These are phyloP conservation scores for Drosophila kambysellisi DNA, from an alignment of 2,888 invertebrate species.

Conservation along the genomic window DNA sequence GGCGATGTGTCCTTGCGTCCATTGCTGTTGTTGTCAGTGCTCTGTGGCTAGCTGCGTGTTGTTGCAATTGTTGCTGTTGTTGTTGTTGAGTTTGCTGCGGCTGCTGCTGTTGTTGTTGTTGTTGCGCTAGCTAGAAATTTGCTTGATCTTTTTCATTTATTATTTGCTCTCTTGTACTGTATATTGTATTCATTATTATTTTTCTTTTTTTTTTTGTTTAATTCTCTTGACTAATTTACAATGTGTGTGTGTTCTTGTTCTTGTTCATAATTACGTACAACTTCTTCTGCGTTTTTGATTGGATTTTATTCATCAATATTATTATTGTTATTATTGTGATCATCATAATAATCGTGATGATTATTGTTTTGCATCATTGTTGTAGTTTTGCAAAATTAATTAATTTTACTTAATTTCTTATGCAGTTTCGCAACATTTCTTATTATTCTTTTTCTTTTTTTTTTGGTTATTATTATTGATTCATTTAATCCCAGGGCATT, in stretches of 20 bases:
- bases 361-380: constrained; percentile 37
- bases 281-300: constrained; percentile 80
- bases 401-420: constrained; percentile 74
- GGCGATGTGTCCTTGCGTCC: constrained; percentile 25
- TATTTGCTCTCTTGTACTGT: constrained; percentile 56
- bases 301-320: constrained; percentile 77
- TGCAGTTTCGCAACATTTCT: constrained; percentile 74
- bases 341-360: constrained; percentile 30
- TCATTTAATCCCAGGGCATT: constrained; percentile 86
- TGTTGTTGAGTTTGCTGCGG: constrained; percentile 7
- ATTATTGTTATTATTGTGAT: constrained; percentile 59
- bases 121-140: constrained; percentile 60
- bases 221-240: constrained; percentile 77
- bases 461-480: constrained; percentile 71
- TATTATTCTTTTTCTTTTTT: constrained; percentile 12
- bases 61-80: constrained; percentile 3
- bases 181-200: constrained; percentile 14
- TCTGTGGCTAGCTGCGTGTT: constrained; percentile 2
- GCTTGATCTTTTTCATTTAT: constrained; percentile 54
- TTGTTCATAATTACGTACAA: constrained; percentile 83
- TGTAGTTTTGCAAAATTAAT: constrained; percentile 68
- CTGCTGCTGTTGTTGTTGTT: constrained; percentile 32
- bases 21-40: constrained; percentile 15
- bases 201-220: constrained; percentile 23
- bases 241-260: constrained; percentile 79